Evolutionary conservation across 2,113 vertebrate genomes (phyloP).

Genomic region (Caracal caracal): DNA sequence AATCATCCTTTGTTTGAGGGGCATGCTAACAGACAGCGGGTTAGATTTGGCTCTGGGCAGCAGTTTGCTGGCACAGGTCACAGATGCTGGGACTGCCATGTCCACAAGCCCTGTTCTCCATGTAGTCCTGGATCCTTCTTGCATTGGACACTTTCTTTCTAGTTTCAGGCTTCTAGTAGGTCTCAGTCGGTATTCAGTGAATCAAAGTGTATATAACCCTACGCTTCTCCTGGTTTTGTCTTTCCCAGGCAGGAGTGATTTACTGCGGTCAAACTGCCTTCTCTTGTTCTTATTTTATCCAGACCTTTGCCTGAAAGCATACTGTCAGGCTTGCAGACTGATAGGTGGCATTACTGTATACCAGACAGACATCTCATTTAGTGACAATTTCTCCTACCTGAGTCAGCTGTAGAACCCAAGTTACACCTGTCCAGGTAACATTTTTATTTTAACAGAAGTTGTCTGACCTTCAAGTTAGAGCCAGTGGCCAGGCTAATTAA

Average conservation of each 20-base stretch:
- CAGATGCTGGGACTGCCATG: background rate
- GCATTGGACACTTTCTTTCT: background rate
- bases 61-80: too few species aligned
- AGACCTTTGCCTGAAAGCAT: background rate
- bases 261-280: background rate
- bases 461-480: background rate
- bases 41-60: too few species aligned
- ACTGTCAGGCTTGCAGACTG: background rate
- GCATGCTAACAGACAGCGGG: too few species aligned
- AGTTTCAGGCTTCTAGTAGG: too few species aligned
- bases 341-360: background rate
- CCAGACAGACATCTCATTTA: background rate
- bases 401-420: background rate
- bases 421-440: background rate
- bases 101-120: too few species aligned
- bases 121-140: too few species aligned
- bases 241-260: background rate
- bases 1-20: background rate
- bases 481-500: background rate
- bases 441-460: background rate
- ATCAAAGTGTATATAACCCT: background rate
- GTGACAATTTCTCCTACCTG: background rate
- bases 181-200: background rate
- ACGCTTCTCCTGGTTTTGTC: background rate
- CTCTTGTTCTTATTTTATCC: background rate